Conservation (phyloP, 1,140 invertebrate genomes). For the Caenorhabditis latens region DNA sequence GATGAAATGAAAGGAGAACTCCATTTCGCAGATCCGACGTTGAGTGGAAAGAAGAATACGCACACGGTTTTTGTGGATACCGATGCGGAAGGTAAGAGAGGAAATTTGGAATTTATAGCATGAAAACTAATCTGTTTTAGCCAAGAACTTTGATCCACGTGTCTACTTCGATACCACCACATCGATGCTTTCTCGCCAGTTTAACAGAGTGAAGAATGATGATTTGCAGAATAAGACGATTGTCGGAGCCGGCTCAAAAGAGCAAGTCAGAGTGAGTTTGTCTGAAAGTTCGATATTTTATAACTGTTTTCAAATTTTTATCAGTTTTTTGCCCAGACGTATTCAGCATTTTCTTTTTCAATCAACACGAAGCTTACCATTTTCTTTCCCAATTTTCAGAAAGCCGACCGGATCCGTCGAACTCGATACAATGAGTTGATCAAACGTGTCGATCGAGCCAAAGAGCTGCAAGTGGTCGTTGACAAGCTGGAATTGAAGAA, state of each 20-base stretch:
- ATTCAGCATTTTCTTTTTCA: too few species aligned
- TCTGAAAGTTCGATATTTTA: too few species aligned
- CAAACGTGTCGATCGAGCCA: conserved; percentile 87
- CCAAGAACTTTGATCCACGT: conserved; percentile 83
- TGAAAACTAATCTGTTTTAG: conserved; percentile 63
- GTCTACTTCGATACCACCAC: conserved; percentile 86
- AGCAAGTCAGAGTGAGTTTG: conserved; percentile 69
- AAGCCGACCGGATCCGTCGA: conserved; percentile 82
- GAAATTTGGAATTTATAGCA: not conserved
- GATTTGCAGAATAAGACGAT: conserved; percentile 80
- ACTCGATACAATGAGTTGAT: conserved; percentile 85
- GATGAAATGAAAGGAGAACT: conserved; percentile 86
- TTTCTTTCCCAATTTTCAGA: conserved; percentile 71
- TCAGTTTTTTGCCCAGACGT: too few species aligned
- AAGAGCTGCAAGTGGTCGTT: conserved; percentile 85
- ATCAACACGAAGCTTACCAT: too few species aligned
- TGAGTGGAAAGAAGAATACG: conserved; percentile 82
- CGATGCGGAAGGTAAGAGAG: conserved; percentile 80
- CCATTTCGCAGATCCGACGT: conserved; percentile 84
- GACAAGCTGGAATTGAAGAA: conserved; percentile 87
- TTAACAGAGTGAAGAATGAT: conserved; percentile 83
- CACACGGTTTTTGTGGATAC: conserved; percentile 88
- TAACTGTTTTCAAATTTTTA: too few species aligned
- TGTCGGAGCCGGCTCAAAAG: conserved; percentile 75
- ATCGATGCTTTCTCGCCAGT: conserved; percentile 82